Conservation (phyloP, 2,797 vertebrate genomes). For the Anas georgica region DNA sequence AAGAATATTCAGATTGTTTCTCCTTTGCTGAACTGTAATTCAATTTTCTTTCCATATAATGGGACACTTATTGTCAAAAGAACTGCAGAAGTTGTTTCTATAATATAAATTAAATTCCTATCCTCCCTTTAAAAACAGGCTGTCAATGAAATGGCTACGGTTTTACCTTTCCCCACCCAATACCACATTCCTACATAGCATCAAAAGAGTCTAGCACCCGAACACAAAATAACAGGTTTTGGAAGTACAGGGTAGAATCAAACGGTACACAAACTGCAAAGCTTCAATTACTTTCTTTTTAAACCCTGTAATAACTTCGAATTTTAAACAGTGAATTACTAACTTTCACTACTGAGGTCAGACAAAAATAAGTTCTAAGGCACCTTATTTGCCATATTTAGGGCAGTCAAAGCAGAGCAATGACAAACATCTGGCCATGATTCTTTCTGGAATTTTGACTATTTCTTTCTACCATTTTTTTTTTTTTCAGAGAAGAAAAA, state of each 20-base stretch:
- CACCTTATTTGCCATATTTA: slow-evolving; percentile 76
- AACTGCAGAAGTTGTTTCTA: not conserved
- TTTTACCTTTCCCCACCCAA: slow-evolving; percentile 45
- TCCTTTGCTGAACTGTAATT: not conserved
- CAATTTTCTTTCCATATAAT: not conserved
- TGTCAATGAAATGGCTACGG: not conserved
- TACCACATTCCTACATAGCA: slow-evolving; percentile 23
- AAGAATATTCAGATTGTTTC: not conserved
- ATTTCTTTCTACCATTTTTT: slow-evolving; percentile 57
- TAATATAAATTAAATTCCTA: not conserved
- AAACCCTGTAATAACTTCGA: slow-evolving; percentile 48
- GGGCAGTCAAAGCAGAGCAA: slow-evolving; percentile 57
- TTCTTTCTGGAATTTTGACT: slow-evolving; percentile 78
- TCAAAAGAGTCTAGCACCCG: not conserved
- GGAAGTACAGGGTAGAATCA: not conserved
- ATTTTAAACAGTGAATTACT: slow-evolving; percentile 69
- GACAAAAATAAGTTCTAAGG: slow-evolving; percentile 68
- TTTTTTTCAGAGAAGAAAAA: slow-evolving; percentile 42
- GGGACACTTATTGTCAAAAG: not conserved
- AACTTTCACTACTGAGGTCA: slow-evolving; percentile 71
- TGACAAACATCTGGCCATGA: slow-evolving; percentile 78
- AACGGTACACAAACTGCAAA: slow-evolving; percentile 30
- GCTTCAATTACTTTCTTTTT: slow-evolving; percentile 37
- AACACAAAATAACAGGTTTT: slow-evolving; percentile 68
- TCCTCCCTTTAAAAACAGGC: not conserved